Base-by-base conservation (phyloP, 2,888 invertebrate species). In the Geotrupes spiniger region DNA sequence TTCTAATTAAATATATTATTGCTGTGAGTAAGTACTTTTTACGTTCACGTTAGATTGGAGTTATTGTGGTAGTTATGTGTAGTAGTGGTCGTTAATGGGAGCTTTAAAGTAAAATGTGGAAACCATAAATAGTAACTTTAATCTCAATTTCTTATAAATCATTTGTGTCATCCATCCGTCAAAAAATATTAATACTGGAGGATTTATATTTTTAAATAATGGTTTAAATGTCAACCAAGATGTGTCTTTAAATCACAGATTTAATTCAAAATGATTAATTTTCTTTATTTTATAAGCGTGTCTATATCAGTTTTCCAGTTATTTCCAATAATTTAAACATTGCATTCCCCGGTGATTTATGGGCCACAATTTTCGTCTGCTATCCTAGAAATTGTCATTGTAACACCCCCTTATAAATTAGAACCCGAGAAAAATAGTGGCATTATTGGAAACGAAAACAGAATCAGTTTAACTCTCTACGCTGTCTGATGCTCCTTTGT, bases 231-330 rank as follows among this genome's bases (percentile, higher is more conserved):
- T 40, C 39, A 40, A 9, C 15, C 11, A 12, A 12, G 9, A 21
- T 21, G 4, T 21, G 4, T 21, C 6, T 21, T 21, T 21, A 3
- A 21, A 21, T 27, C 2, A 15, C 25, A 21, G 21, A 11, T n/a
- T 12, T 40, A 27, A 40, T 26, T 40, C 27, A 27, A 17, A 6
- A 12, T 27, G 39, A 40, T 40, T 40, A 26, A 40, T 40, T n/a
- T 21, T 12, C 9, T 14, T 2, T 11, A 6, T 38, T 40, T 9
- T 11, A 21, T 11, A 10, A 10, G 21, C n/a, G 12, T 5, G 15
- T 27, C 27, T 40, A 40, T 27, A 40, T 6, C 27, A 15, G 26
- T 40, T 40, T 40, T 40, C 25, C 27, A 14, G 39, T 12, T 25
- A 40, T 40, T 40, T 40, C 27, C 26, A 9, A 27, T 25, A 11